These are phyloP conservation scores for cattle (Bos taurus) DNA, from an alignment of 2,113 vertebrate genomes.

Conservation along the genomic window ARS-UCD2.0 NC_037343.1:77375501-77376000, in stretches of 20 bases:
- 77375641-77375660: neutral
- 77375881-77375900: neutral
- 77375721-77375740: neutral
- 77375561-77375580: neutral
- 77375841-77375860: neutral
- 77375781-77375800: neutral
- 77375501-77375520: neutral
- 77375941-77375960: neutral
- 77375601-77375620: neutral
- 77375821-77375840: neutral
- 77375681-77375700: neutral
- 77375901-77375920: neutral
- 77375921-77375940: neutral
- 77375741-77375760: neutral
- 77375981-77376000: neutral
- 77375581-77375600: neutral
- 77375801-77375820: neutral
- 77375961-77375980: neutral
- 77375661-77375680: neutral
- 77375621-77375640: neutral
- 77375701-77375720: neutral
- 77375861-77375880: neutral
- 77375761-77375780: neutral
- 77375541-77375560: neutral
- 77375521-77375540: neutral